phyloP scores from a whole-genome alignment of 1,140 invertebrate species.

The Zaprionus taronus region DNA sequence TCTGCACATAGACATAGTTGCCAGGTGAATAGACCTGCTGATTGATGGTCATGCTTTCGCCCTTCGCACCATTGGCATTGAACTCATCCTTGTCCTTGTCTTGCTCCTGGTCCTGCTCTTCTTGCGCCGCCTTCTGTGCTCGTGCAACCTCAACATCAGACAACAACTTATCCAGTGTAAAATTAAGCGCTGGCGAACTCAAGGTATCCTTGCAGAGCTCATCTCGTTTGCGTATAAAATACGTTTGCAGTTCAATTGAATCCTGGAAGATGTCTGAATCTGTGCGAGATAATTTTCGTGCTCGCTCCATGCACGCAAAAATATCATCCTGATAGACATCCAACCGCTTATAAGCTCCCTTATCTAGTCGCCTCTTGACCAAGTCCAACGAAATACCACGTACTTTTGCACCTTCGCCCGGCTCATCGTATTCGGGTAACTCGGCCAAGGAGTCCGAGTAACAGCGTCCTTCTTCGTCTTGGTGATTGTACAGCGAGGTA shows the following conservation, averaged over 20 bases:
- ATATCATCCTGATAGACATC: slow-evolving; percentile 99
- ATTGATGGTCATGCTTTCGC: slow-evolving; percentile 83
- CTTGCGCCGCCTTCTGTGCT: slow-evolving; percentile 92
- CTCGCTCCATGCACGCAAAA: slow-evolving; percentile 96
- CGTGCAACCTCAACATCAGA: slow-evolving; percentile 91
- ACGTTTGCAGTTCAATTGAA: slow-evolving; percentile 96
- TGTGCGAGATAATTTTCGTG: slow-evolving; percentile 92
- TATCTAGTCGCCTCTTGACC: slow-evolving; percentile 93
- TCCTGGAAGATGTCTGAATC: slow-evolving; percentile 96
- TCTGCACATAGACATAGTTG: slow-evolving; percentile 80
- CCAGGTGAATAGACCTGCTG: slow-evolving; percentile 82
- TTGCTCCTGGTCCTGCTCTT: slow-evolving; percentile 89
- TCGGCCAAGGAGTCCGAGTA: slow-evolving; percentile 98
- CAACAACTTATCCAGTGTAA: slow-evolving; percentile 90
- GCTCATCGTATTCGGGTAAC: slow-evolving; percentile 94
- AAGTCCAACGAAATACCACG: slow-evolving; percentile 93
- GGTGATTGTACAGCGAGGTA: slow-evolving; percentile 96
- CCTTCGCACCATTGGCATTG: slow-evolving; percentile 54
- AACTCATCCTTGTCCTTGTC: slow-evolving; percentile 76
- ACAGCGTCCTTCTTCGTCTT: slow-evolving; percentile 97
- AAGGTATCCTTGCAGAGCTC: slow-evolving; percentile 91
- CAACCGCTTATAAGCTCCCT: slow-evolving; percentile 95
- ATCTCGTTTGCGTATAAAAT: slow-evolving; percentile 93
- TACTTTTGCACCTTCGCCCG: slow-evolving; percentile 87
- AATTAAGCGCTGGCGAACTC: slow-evolving; percentile 94